phyloP scores from a whole-genome alignment of 2,113 vertebrate species.

The Rhinichthys klamathensis region DNA sequence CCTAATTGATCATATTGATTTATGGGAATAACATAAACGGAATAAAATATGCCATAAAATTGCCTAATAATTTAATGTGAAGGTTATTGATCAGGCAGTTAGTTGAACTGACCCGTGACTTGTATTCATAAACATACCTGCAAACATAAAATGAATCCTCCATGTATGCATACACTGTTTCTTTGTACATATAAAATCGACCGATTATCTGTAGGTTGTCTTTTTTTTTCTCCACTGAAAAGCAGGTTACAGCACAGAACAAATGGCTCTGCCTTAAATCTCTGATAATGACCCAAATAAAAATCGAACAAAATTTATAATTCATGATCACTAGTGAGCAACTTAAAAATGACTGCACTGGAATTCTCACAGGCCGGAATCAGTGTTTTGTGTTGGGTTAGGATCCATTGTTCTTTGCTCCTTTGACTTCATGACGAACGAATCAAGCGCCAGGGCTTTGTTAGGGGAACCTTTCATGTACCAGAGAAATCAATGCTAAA shows the following conservation, averaged over 20 bases:
- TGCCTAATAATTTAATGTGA: neutral
- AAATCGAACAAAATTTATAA: neutral
- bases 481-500: conserved; percentile 33
- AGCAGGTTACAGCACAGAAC: neutral
- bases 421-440: conserved; percentile 25
- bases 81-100: neutral
- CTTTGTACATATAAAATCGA: neutral
- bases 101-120: conserved; percentile 3
- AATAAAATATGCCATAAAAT: neutral
- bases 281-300: neutral
- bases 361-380: neutral
- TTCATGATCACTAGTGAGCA: neutral
- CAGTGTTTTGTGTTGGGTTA: neutral
- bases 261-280: conserved; percentile 6
- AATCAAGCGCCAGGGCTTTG: conserved; percentile 15
- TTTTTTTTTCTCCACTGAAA: neutral
- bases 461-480: conserved; percentile 29
- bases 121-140: neutral
- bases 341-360: neutral
- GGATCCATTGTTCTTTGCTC: conserved; percentile 1
- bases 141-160: neutral
- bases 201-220: neutral
- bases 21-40: neutral
- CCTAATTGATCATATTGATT: conserved; percentile 17
- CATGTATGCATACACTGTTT: neutral